Evolutionary conservation across 2,113 vertebrate genomes (phyloP).

Genomic region (Barbus barbus): DNA sequence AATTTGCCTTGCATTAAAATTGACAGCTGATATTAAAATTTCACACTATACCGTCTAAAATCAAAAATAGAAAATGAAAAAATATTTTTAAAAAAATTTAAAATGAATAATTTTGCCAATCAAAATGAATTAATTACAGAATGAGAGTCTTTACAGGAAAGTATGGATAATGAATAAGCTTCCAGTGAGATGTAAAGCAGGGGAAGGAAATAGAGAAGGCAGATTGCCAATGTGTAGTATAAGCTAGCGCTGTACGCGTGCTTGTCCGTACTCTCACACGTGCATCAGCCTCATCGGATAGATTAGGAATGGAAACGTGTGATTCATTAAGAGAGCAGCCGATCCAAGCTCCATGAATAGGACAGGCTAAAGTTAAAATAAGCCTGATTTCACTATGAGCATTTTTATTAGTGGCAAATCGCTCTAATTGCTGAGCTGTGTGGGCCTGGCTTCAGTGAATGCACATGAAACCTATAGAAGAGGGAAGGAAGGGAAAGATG

Average conservation of each 20-base stretch:
- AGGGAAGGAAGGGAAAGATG: background rate
- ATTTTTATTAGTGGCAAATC: background rate
- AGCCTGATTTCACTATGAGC: constrained; percentile 10
- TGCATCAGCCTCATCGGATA: constrained; percentile 10
- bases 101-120: no score
- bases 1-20: background rate
- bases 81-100: no score
- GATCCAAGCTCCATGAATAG: background rate
- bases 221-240: background rate
- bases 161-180: background rate
- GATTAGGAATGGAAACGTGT: constrained; percentile 10
- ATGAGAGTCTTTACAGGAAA: constrained; percentile 1
- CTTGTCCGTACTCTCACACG: background rate
- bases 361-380: constrained; percentile 9
- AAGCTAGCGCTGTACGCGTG: background rate
- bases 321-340: constrained; percentile 12
- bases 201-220: no score
- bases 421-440: background rate
- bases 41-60: background rate
- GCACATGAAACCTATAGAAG: background rate
- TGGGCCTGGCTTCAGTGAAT: background rate
- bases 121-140: no score
- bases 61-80: background rate
- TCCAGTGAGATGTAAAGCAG: background rate
- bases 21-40: background rate